A percentile compares a stretch with the other conserved stretches of the same genome.
These are phyloP conservation scores for Acanthosepion pharaonis DNA, from an alignment of 2,888 invertebrate species.

Conservation along the genomic window DNA sequence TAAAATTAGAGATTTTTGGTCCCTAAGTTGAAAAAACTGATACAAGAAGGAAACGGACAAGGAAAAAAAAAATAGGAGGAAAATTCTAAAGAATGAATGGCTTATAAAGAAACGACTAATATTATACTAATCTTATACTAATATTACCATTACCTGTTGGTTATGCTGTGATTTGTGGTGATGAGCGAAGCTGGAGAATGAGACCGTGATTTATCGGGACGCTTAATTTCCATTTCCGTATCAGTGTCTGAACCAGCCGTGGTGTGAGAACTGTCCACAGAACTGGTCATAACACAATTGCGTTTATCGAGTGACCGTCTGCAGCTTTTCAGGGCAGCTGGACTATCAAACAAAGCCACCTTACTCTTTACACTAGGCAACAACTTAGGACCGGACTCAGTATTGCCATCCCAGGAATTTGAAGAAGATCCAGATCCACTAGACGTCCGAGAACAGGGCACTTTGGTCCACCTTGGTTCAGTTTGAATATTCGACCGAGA, in stretches of 20 bases:
- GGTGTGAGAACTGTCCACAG: slow-evolving; percentile 49
- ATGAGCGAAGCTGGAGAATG: slow-evolving; percentile 50
- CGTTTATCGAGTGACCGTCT: slow-evolving; percentile 49
- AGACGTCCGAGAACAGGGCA: not conserved
- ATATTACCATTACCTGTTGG: slow-evolving; percentile 36
- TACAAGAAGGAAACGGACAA: no score
- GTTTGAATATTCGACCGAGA: not conserved
- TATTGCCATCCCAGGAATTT: not conserved
- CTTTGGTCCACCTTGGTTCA: slow-evolving; percentile 23
- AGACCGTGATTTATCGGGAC: slow-evolving; percentile 50
- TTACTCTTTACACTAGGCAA: slow-evolving; percentile 60
- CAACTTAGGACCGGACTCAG: slow-evolving; percentile 51
- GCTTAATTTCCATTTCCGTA: slow-evolving; percentile 54
- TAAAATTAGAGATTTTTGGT: no score
- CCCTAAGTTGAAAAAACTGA: no score
- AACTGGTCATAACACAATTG: slow-evolving; percentile 50
- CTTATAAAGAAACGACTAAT: no score
- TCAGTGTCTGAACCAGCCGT: slow-evolving; percentile 59
- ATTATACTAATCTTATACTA: no score
- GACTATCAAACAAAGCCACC: slow-evolving; percentile 59
- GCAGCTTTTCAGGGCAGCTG: slow-evolving; percentile 48
- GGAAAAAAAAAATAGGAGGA: no score
- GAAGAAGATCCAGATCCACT: slow-evolving; percentile 25
- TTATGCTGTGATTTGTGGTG: slow-evolving; percentile 48
- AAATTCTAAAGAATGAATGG: no score